A percentile compares a stretch with the other conserved stretches of the same genome.
Evolutionary conservation across 2,888 invertebrate species (phyloP).

Genomic region (Brassicogethes aeneus): DNA sequence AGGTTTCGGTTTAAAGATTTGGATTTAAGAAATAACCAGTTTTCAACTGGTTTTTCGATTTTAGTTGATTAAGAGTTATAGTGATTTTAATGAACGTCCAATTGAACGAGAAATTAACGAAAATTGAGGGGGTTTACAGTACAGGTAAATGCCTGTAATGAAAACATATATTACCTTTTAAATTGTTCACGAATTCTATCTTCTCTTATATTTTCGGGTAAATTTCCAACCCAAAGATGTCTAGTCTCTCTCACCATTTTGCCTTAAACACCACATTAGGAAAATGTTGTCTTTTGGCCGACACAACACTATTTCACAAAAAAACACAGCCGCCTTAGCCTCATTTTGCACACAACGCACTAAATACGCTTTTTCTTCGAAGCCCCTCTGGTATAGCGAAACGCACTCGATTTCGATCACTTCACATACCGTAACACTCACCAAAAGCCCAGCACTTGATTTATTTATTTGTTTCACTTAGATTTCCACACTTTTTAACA

Average conservation of each 20-base stretch:
- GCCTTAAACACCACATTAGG: conserved; percentile 88
- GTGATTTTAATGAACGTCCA: too few species aligned
- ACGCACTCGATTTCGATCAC: conserved; percentile 9
- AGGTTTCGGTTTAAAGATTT: too few species aligned
- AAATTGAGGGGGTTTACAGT: too few species aligned
- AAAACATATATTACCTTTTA: conserved; percentile 97
- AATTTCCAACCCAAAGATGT: conserved; percentile 99
- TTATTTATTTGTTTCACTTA: conserved; percentile 21
- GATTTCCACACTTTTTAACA: conserved; percentile 24
- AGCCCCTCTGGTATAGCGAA: neutral
- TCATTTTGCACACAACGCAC: conserved; percentile 21
- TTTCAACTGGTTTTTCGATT: too few species aligned
- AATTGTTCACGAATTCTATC: conserved; percentile 96
- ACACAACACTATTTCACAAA: conserved; percentile 35
- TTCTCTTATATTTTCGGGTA: conserved; percentile 98
- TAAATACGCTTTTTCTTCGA: conserved; percentile 1
- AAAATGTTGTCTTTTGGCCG: conserved; percentile 56
- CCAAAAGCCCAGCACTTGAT: conserved; percentile 11
- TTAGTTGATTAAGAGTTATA: too few species aligned
- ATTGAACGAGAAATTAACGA: too few species aligned
- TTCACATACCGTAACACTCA: conserved; percentile 6
- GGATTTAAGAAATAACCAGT: too few species aligned
- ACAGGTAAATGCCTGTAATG: too few species aligned
- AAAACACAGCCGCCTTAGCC: conserved; percentile 35
- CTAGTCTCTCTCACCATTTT: conserved; percentile 99